These are phyloP conservation scores for Anthopleura sola DNA, from an alignment of 64 coral and sea anemone genomes.

Conservation along the genomic window DNA sequence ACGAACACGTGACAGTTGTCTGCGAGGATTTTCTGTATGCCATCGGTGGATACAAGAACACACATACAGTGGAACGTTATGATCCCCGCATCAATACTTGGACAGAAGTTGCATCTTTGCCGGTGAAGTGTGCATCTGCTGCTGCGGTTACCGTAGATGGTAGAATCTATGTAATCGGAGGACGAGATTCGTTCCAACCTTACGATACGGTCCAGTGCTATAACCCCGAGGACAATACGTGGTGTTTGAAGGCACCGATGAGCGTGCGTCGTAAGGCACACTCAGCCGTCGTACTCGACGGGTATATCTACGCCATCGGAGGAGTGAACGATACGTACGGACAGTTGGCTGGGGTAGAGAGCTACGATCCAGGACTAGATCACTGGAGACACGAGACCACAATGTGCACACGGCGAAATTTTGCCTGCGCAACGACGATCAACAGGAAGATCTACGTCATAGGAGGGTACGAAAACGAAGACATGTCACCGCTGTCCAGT, in stretches of 20 bases:
- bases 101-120: slow-evolving; percentile 8
- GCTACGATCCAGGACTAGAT: slow-evolving; percentile 7
- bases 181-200: slow-evolving; percentile 1
- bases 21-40: slow-evolving; percentile 29
- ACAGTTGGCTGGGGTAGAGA: slow-evolving; percentile 28
- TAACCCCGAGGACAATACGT: slow-evolving; percentile 27
- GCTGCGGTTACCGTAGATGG: slow-evolving; percentile 35
- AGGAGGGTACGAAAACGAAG: slow-evolving; percentile 28
- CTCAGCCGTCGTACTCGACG: slow-evolving; percentile 18
- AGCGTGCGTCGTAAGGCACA: slow-evolving; percentile 22
- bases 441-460: slow-evolving; percentile 36
- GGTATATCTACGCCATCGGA: slow-evolving; percentile 44
- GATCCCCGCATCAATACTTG: slow-evolving; percentile 35
- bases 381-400: slow-evolving; percentile 18
- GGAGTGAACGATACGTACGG: slow-evolving; percentile 20
- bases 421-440: slow-evolving; percentile 4
- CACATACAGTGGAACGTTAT: slow-evolving; percentile 26
- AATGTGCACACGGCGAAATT: slow-evolving; percentile 19
- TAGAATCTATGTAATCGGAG: slow-evolving; percentile 28
- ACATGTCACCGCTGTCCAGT: slow-evolving; percentile 15
- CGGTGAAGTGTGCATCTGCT: neutral
- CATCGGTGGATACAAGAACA: slow-evolving; percentile 15
- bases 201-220: slow-evolving; percentile 34
- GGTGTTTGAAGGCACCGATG: slow-evolving; percentile 27
- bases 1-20: slow-evolving; percentile 28